Base-by-base conservation (phyloP, 2,888 invertebrate species). In the Flexamia atlantica region DNA sequence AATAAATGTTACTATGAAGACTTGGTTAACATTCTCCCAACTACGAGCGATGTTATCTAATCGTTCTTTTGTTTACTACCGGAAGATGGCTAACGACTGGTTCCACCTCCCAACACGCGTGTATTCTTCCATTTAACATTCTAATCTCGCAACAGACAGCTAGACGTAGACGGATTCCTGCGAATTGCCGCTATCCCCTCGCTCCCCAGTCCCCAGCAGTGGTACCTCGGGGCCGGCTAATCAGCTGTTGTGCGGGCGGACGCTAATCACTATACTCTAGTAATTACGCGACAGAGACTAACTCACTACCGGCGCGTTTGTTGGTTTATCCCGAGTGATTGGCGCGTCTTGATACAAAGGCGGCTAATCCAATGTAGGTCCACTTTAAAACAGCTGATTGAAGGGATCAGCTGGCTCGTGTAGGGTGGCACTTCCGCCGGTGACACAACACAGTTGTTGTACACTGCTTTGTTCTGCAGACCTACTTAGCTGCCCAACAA, bases 361-460 rank as follows among this genome's bases (percentile, higher is more conserved):
- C 28, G 36, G 72, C 42, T 72, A 72, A 72, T 72, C 72, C 72
- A 72, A 68, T 68, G 68, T 30, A 28, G 30, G 68, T 32, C 68
- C 68, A 68, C 68, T 32, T 32, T 72, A 23, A 72, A 32, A 72
- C 72, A 72, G 40, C 40, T 72, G 72, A 72, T 72, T 72, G 32
- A 70, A 72, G 72, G 72, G 53, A 20, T 53, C 53, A 53, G 53
- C 53, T 53, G 53, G 53, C 53, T 23, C 23, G 23, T 64, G 64
- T 64, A 12, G 17, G 28, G 36, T n/a, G 2, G 40, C 70, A 70
- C 40, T 70, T 76, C 46, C 74, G 46, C 74, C 17, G 7, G 46
- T 76, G 74, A 76, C 74, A 50, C 46, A 76, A 76, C 17, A 46
- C 28, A 76, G 28, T 76, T 76, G 46, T 46, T 72, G 42, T 46